A percentile compares a stretch with the other conserved stretches of the same genome.
Evolutionary conservation across 1,140 invertebrate genomes (phyloP).

Genomic region (Pemphigus obesinymphae): DNA sequence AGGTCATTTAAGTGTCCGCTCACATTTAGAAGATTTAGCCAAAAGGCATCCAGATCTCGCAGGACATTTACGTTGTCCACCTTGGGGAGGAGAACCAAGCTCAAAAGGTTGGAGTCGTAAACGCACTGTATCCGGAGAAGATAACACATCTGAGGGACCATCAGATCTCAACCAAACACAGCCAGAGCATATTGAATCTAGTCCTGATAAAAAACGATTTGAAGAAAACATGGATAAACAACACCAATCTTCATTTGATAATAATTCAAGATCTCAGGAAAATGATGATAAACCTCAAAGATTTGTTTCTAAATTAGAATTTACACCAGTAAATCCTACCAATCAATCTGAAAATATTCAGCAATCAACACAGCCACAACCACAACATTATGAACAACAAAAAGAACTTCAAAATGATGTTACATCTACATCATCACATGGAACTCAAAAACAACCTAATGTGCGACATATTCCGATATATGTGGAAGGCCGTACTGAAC

Average conservation of each 20-base stretch:
- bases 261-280: constrained; percentile 59
- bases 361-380: constrained; percentile 46
- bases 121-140: constrained; percentile 25
- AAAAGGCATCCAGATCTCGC: constrained; percentile 60
- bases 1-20: constrained; percentile 46
- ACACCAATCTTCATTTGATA: constrained; percentile 57
- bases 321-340: constrained; percentile 47
- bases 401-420: constrained; percentile 43
- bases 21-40: constrained; percentile 58
- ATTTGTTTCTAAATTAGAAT: constrained; percentile 58
- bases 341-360: constrained; percentile 25
- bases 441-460: constrained; percentile 49
- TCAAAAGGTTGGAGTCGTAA: constrained; percentile 45
- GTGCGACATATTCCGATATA: constrained; percentile 82
- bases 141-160: not conserved
- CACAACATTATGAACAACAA: constrained; percentile 47
- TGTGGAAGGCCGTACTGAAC: constrained; percentile 61
- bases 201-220: constrained; percentile 39
- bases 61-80: constrained; percentile 52
- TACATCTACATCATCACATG: constrained; percentile 46
- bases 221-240: constrained; percentile 45
- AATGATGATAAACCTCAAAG: constrained; percentile 50
- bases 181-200: constrained; percentile 42
- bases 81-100: constrained; percentile 44
- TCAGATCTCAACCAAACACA: constrained; percentile 16